These are phyloP conservation scores for Zaprionus tsacasi DNA, from an alignment of 1,140 invertebrate species.

Conservation along the genomic window DNA sequence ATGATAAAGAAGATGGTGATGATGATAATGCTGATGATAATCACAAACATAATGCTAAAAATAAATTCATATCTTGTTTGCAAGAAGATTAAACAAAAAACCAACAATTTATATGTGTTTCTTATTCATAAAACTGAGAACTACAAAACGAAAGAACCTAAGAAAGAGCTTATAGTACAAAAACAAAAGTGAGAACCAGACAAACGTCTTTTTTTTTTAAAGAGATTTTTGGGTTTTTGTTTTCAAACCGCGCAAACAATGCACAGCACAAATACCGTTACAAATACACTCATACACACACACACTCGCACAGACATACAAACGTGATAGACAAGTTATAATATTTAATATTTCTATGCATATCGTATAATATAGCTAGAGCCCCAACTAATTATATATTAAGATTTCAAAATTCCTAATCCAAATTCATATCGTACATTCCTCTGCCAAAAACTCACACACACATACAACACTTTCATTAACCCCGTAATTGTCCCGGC, in stretches of 20 bases:
- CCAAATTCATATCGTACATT: not conserved
- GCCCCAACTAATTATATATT: not conserved
- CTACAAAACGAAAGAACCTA: not conserved
- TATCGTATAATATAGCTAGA: slow-evolving; percentile 6
- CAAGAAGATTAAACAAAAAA: slow-evolving; percentile 77
- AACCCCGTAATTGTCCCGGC: not conserved
- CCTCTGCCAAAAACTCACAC: not conserved
- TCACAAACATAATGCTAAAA: slow-evolving; percentile 39
- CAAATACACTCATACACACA: slow-evolving; percentile 10
- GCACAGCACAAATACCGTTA: slow-evolving; percentile 1
- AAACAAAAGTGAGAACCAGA: not conserved
- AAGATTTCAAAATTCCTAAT: slow-evolving; percentile 1
- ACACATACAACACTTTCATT: not conserved
- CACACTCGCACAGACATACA: not conserved
- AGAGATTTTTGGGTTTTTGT: slow-evolving; percentile 12
- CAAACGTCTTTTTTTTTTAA: not conserved
- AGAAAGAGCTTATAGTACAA: not conserved
- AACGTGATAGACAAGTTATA: not conserved
- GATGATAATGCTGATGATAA: slow-evolving; percentile 54
- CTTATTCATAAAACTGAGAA: slow-evolving; percentile 56
- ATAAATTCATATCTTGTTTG: slow-evolving; percentile 73
- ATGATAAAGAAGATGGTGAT: slow-evolving; percentile 38
- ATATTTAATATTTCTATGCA: not conserved
- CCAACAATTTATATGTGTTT: slow-evolving; percentile 70
- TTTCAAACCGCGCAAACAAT: slow-evolving; percentile 9